Base-by-base conservation (phyloP, 2,113 vertebrate species). In the Stegastes partitus region DNA sequence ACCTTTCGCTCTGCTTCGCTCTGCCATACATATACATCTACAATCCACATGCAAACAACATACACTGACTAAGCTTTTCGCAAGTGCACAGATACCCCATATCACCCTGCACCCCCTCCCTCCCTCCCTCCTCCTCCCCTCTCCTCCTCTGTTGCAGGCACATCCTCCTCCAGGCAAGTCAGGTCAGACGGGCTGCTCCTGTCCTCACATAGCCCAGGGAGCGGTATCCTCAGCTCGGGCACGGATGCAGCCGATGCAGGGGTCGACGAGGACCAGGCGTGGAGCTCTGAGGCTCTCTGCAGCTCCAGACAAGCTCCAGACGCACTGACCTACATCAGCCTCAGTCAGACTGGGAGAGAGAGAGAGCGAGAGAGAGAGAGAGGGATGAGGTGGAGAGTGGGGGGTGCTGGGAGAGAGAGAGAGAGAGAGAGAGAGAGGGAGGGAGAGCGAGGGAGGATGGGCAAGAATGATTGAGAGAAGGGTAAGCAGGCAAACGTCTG, bases 311-410 rank as follows among this genome's bases (percentile, higher is more conserved):
- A 90, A 58, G 76, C 82, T 85, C 89, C 87, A 93, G 92, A 93
- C 91, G 66, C 89, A 88, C 69, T 93, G 92, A 93, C 91, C 92
- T 93, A 93, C 90, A 93, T 93, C 88, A 84, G 92, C 82, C 80
- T 83, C 87, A 82, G 81, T 81, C 86, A 91, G 88, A 72, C 87
- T 72, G 74, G 56, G 86, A 83, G 72, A 89, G 82, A 76, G 77
- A 61, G 42, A 22, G 71, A 62, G 77, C 79, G 76, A 62, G 51
- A 10, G 44, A n/a, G 65, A 63, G 71, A 22, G 63, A 28, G 47
- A 45, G 56, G 25, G 59, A 18, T 28, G 42, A 14, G 51, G 8
- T 25, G 45, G 44, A 34, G 31, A 9, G 74, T 54, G 53, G 54
- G 50, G 54, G 39, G 45, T 42, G 57, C 34, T 57, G 67, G 34